phyloP scores from a whole-genome alignment of 2,113 vertebrate species.

The Pagrus major region DNA sequence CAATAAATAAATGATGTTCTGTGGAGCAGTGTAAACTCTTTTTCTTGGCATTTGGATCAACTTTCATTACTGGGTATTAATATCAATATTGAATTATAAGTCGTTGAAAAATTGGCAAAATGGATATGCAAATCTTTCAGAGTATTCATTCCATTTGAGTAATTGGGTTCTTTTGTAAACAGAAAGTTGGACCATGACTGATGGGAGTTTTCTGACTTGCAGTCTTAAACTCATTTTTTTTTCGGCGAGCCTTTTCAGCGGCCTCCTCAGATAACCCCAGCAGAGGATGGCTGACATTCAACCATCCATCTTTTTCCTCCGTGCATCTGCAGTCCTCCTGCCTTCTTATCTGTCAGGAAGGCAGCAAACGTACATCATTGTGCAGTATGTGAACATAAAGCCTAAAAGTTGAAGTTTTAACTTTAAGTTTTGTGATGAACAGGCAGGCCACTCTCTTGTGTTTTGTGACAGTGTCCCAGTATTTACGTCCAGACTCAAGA shows the following conservation, averaged over 20 bases:
- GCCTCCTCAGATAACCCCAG: conserved; percentile 36
- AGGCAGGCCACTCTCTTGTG: background rate
- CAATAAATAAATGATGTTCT: background rate
- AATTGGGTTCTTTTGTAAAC: conserved; percentile 20
- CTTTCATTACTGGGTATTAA: background rate
- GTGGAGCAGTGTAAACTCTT: background rate
- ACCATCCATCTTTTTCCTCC: conserved; percentile 41
- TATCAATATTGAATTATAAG: background rate
- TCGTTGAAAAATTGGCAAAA: background rate
- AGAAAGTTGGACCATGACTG: conserved; percentile 31
- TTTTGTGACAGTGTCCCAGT: background rate
- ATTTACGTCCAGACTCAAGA: conserved; percentile 24
- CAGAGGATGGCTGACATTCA: conserved; percentile 28
- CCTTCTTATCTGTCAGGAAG: conserved; percentile 24
- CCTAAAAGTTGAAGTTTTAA: conserved; percentile 28
- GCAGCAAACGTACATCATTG: conserved; percentile 25
- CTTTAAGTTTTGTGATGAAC: conserved; percentile 27
- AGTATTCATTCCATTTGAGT: background rate
- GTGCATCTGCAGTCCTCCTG: conserved; percentile 26
- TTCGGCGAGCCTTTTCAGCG: conserved; percentile 7
- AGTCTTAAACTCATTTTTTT: conserved; percentile 31
- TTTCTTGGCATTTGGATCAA: background rate
- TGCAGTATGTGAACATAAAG: conserved; percentile 35
- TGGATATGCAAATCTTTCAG: background rate
- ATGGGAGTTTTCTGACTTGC: conserved; percentile 38